phyloP scores from a whole-genome alignment of 2,888 invertebrate species.

The Xestia sexstrigata region DNA sequence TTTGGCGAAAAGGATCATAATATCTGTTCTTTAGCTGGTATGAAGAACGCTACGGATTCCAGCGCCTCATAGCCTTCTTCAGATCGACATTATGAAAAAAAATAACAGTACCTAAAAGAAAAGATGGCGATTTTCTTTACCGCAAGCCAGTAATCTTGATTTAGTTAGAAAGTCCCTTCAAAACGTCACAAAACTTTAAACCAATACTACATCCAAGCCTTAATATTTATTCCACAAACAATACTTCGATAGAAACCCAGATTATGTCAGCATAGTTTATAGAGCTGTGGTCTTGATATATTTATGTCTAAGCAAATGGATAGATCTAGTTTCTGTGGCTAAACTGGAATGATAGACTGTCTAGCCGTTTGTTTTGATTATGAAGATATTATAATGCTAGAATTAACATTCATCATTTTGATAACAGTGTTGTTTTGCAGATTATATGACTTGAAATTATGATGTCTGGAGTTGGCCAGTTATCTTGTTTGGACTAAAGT shows the following conservation, averaged over 20 bases:
- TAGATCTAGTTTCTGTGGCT: slow-evolving; percentile 29
- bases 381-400: slow-evolving; percentile 39
- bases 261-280: slow-evolving; percentile 56
- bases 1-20: too few relatives aligned
- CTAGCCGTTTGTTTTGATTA: slow-evolving; percentile 43
- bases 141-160: too few relatives aligned
- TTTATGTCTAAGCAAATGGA: slow-evolving; percentile 38
- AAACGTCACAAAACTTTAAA: slow-evolving; percentile 12
- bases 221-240: slow-evolving; percentile 36
- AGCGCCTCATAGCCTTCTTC: too few relatives aligned
- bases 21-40: too few relatives aligned
- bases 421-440: slow-evolving; percentile 31
- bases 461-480: not conserved
- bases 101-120: too few relatives aligned
- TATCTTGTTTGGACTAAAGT: slow-evolving; percentile 36
- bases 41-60: too few relatives aligned
- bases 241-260: slow-evolving; percentile 48
- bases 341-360: slow-evolving; percentile 43
- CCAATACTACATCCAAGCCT: slow-evolving; percentile 9
- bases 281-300: slow-evolving; percentile 42
- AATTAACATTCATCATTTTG: slow-evolving; percentile 49
- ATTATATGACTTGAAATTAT: slow-evolving; percentile 23
- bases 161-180: slow-evolving; percentile 16
- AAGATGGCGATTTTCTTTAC: too few relatives aligned
- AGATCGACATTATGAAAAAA: too few relatives aligned